Evolutionary conservation across 2,113 vertebrate genomes (phyloP), one percentile per base, ranked within the genome.

Genomic region (Syrrhaptes paradoxus): DNA sequence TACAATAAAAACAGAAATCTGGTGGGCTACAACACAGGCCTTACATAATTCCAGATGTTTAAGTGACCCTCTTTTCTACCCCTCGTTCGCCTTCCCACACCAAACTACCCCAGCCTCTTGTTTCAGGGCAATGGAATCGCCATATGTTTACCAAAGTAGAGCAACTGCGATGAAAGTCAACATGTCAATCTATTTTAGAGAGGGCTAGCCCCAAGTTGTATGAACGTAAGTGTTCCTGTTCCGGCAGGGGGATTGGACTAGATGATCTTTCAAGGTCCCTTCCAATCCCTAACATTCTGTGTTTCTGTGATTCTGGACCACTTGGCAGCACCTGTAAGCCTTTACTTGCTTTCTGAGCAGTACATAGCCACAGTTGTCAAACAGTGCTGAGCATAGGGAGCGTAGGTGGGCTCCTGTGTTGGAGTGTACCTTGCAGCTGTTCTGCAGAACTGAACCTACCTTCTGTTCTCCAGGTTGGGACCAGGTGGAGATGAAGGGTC

Each of bases 321-420:
- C 48, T 62, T 74, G n/a, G 57, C 49, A 89, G 46, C 73, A 18
- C 19, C 77, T 62, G 11, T 17, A 66, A 70, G 13, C 41, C 36
- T 58, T 84, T 31, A 26, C 31, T 73, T 58, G 26, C 62, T 70
- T 92, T 71, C 26, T n/a, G 52, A 94, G 24, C 67, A 73, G 21
- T 73, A 59, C 43, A 67, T 77, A 84, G 54, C 65, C 10, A 36
- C 61, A 55, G 16, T 4, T 87, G 77, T 55, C 58, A 59, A 85
- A 54, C n/a, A 62, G n/a, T 21, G 11, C 49, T 68, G 49, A 85
- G 38, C 19, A 14, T 1, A 12, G 32, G 32, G 32, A 59, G 7
- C 0, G 0, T n/a, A 63, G 36, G 22, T 46, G n/a, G 21, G 29
- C 46, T 86, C n/a, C 15, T 81, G 2, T 36, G 36, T 51, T 34